Evolutionary conservation across 2,797 vertebrate species (phyloP), one percentile per base, ranked within the genome.

Genomic region (Sebastes jordani): DNA sequence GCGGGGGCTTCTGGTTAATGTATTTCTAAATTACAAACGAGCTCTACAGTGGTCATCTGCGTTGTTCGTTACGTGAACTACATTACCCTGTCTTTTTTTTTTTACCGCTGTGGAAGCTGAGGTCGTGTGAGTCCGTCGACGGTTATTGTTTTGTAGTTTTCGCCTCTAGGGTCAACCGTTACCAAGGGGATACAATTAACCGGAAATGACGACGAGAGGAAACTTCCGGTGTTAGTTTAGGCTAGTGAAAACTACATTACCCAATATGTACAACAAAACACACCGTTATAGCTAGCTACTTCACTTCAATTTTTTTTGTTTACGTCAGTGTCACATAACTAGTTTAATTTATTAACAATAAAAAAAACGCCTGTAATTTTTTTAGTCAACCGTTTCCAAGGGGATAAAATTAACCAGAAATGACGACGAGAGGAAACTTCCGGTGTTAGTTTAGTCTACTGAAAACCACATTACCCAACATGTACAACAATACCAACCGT

Each of bases 401-500:
- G 2, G 16, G 2, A 10, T 22, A 1, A 7, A 55, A 14, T 2
- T 6, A 1, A 55, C 56, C 65, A 59, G 56, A 88, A 66, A 2
- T 63, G 30, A 38, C 36, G 36, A 0, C 11, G 11, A 13, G 11
- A 14, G 11, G 0, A 13, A 38, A 38, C 11, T 38, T 38, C 36
- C 36, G 11, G 11, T 38, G 36, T 38, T 38, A 38, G 36, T 38
- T 5, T 38, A 38, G 36, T 13, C 36, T 38, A 38, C 36, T 38
- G 10, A 38, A 38, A 69, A 94, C 93, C 90, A 88, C 91, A 91
- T 80, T 91, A 71, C 85, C 91, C 92, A 67, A 14, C 1, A 11
- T 54, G 14, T 4, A 3, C 4, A 29, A 32, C 30, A 32, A 32
- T 9, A 8, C 30, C 0, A 0, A 36, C 10, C 4, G 16, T 14